Evolutionary conservation across 1,140 invertebrate genomes (phyloP), one percentile per base, ranked within the genome.

Genomic region (Probaryconus sp.): DNA sequence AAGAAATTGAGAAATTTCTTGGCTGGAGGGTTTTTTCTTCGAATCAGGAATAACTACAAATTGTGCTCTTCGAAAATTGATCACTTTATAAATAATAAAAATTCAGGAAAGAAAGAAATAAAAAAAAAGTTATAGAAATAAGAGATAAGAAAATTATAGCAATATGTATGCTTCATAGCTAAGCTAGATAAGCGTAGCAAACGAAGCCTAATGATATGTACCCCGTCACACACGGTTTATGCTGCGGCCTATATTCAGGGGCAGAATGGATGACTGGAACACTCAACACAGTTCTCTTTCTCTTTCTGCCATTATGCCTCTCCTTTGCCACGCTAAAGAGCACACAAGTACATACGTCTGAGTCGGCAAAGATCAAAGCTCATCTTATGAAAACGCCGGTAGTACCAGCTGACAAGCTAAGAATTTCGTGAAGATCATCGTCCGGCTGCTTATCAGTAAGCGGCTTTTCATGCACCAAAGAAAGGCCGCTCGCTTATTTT

Each of bases 391-490:
- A 76, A 79, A 77, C 77, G 81, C 81, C 78, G 81, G 81, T 85
- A 85, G 83, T 85, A 84, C 81, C 82, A 82, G 81, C 82, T 85
- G 83, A 83, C 81, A 82, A 85, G 83, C 78, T 78, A 82, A 85
- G 81, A 85, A 79, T 84, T 83, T 85, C 79, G 82, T 85, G 81
- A 84, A 83, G 81, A 85, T 85, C 83, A 85, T 84, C 81, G 80
- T 80, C 77, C 76, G 81, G 74, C 74, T 74, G 77, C 80, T 85
- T 85, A 83, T 85, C 83, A 77, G 67, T 70, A 78, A 84, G 81
- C 79, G 65, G 74, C 67, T 76, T 73, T 76, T 70, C 65, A 74
- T 71, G 56, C 65, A 43, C 58, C 50, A 69, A 76, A 69, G 68
- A 65, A 76, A 69, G 69, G 26, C 60, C 48, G 47, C 55, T 21